Base-by-base conservation (phyloP, 1,140 invertebrate species). In the Episyrphus balteatus region DNA sequence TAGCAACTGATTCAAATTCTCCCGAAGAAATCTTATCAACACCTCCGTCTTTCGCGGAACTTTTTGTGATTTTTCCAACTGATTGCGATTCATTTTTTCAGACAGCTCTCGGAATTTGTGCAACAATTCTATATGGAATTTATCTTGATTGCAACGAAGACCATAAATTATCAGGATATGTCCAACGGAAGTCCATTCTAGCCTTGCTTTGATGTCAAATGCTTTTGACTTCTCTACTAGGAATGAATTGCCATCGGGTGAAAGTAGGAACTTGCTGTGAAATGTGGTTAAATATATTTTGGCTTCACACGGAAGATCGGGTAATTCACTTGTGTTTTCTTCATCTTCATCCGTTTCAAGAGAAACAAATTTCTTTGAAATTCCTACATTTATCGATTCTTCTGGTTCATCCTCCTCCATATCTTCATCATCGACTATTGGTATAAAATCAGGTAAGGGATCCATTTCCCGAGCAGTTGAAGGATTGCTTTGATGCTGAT, bases 91-190 rank as follows among this genome's bases (percentile, higher is more conserved):
- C 51, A 18, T 53, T 30, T 50, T 46, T 44, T 48, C 51, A 8
- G 49, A 13, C 45, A 57, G 53, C 10, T 36, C 52, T 14, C 58
- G 57, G n/a, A 58, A 62, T 66, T 70, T 70, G 2, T 64, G 61
- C 36, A 70, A 47, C 0, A 76, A 53, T 44, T 64, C 62, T 0
- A 56, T 26, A 37, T 75, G 74, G 44, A 76, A 70, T 46, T 68
- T 61, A 30, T 75, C 70, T 47, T 75, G 73, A 50, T 74, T 58
- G 8, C 53, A 60, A 12, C 70, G 58, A 12, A 69, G 60, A 1
- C 74, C 74, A 50, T 65, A 70, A 15, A 76, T 73, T 15, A 62
- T 67, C 17, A 76, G 52, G 14, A 73, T 67, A 43, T 68, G 61
- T 37, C 64, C 65, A 32, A 65, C 65, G 1, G 67, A 57, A 10